These are phyloP conservation scores for Papilio xuthus DNA, from an alignment of 1,140 invertebrate genomes.

Conservation along the genomic window DNA sequence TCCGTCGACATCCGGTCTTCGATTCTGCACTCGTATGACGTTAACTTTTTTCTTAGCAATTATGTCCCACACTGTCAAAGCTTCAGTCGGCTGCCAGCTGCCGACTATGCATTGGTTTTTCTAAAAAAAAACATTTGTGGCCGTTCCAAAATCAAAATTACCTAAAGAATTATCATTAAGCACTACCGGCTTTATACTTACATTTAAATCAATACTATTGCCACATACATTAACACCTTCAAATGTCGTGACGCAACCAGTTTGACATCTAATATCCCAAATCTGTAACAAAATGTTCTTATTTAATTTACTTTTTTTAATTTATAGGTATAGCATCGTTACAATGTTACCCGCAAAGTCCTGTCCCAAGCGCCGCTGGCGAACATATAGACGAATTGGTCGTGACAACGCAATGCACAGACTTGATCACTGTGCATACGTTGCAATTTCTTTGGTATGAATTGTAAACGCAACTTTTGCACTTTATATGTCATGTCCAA, in stretches of 20 bases:
- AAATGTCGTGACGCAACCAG: constrained; percentile 75
- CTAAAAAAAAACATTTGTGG: constrained; percentile 47
- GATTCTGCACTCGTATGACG: constrained; percentile 69
- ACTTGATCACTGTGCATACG: constrained; percentile 71
- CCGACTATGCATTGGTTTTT: constrained; percentile 67
- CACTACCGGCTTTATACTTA: constrained; percentile 48
- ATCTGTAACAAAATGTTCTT: constrained; percentile 57
- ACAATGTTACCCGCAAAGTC: constrained; percentile 65
- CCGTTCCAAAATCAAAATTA: constrained; percentile 3
- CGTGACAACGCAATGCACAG: constrained; percentile 66
- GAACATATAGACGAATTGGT: constrained; percentile 60
- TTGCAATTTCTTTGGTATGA: constrained; percentile 71
- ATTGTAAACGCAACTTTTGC: constrained; percentile 71
- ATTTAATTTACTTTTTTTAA: constrained; percentile 1
- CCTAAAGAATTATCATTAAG: constrained; percentile 11
- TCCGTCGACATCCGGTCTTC: constrained; percentile 68
- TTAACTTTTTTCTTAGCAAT: constrained; percentile 62
- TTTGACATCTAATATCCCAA: constrained; percentile 72
- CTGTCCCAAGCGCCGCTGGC: constrained; percentile 74
- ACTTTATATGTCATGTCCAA: constrained; percentile 66
- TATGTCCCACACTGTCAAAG: constrained; percentile 70
- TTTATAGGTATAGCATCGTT: too few species aligned
- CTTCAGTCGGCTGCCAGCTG: constrained; percentile 72
- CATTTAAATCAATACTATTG: constrained; percentile 75
- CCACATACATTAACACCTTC: constrained; percentile 72